Conservation (phyloP, 2,797 vertebrate species). For the Vultur gryphus region DNA sequence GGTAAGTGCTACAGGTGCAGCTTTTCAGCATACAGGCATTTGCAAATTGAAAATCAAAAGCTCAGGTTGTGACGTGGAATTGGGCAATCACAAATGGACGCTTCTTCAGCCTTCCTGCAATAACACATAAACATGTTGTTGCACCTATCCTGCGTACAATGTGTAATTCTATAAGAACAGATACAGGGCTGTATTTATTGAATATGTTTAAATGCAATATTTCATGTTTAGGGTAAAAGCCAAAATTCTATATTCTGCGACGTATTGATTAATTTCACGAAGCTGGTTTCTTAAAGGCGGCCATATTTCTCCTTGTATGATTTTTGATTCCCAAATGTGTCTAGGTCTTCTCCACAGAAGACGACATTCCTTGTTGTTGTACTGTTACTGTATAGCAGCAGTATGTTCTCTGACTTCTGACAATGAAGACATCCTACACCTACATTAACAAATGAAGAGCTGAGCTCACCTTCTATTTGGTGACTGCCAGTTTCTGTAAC, state of each 20-base stretch:
- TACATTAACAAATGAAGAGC: neutral
- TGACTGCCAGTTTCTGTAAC: neutral
- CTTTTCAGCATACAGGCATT: neutral
- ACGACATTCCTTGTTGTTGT: neutral
- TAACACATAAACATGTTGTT: neutral
- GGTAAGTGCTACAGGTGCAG: conserved; percentile 29
- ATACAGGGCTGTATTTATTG: neutral
- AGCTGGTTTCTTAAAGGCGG: neutral
- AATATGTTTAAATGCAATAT: neutral
- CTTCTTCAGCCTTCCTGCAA: neutral
- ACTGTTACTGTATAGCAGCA: neutral
- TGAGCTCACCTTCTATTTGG: neutral
- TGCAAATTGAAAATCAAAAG: neutral
- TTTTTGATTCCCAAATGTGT: neutral
- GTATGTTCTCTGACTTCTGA: neutral
- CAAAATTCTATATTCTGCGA: neutral
- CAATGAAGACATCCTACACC: neutral
- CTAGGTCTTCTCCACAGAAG: neutral
- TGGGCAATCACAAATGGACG: neutral
- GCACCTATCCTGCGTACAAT: neutral
- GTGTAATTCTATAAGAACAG: neutral
- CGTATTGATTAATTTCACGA: neutral
- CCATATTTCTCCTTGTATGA: neutral
- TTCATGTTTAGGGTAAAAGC: neutral
- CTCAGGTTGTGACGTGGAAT: neutral